Evolutionary conservation across 1,140 invertebrate species (phyloP).

Genomic region (Anoplophora glabripennis): DNA sequence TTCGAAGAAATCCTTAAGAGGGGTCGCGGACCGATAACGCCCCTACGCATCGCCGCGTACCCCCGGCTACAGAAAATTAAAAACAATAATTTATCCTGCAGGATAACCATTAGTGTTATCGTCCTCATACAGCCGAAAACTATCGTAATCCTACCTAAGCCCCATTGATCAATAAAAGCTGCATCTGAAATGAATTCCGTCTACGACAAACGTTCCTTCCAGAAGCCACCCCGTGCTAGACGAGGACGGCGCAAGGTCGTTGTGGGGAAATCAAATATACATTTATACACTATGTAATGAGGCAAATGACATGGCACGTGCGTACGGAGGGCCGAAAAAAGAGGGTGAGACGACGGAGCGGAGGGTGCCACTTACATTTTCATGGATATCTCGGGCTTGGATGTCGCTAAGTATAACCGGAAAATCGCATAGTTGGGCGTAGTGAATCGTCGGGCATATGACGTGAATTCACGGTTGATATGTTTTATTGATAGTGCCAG

Average conservation of each 20-base stretch:
- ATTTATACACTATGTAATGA: constrained; percentile 33
- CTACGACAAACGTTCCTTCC: too few relatives aligned
- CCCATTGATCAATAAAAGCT: constrained; percentile 22
- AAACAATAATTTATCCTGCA: constrained; percentile 32
- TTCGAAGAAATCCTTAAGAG: too few relatives aligned
- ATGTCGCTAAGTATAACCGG: constrained; percentile 7
- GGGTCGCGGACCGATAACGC: too few relatives aligned
- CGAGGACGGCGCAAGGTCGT: constrained; percentile 2
- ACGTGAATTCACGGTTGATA: constrained; percentile 12
- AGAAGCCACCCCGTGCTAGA: background rate
- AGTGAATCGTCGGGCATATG: constrained; percentile 13
- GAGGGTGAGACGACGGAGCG: background rate
- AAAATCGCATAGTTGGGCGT: constrained; percentile 11
- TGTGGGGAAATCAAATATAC: constrained; percentile 29
- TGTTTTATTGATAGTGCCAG: constrained; percentile 9
- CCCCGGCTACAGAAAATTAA: constrained; percentile 19
- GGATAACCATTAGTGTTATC: constrained; percentile 35
- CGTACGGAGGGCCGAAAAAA: background rate
- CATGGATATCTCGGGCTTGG: constrained; percentile 12
- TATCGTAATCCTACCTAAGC: constrained; percentile 31
- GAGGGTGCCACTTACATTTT: constrained; percentile 13
- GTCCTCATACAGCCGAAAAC: constrained; percentile 32
- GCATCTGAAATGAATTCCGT: background rate
- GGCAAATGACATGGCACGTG: constrained; percentile 31
- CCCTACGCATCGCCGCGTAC: background rate